Evolutionary conservation across 1,140 invertebrate species (phyloP).

Genomic region (Asobara japonica): DNA sequence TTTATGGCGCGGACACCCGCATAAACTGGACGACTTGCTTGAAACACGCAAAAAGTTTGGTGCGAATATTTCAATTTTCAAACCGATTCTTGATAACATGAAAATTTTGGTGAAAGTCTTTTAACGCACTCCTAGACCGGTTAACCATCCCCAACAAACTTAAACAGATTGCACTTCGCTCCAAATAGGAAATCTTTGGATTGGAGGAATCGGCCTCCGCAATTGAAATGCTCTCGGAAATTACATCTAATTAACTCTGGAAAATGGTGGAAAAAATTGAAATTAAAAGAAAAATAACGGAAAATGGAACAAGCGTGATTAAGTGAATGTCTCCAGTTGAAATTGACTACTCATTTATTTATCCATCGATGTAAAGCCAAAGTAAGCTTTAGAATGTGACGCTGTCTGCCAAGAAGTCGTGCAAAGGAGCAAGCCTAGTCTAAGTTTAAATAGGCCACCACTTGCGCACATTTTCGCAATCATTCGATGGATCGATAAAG

Average conservation of each 20-base stretch:
- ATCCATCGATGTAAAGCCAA: background rate
- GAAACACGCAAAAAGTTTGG: no score
- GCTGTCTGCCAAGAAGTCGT: background rate
- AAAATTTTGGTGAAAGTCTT: no score
- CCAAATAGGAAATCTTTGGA: background rate
- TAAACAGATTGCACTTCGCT: no score
- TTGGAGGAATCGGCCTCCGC: background rate
- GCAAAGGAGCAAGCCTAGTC: background rate
- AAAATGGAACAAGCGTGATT: constrained; percentile 1
- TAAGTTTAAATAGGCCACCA: constrained; percentile 11
- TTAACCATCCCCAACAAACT: no score
- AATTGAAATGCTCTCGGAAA: background rate
- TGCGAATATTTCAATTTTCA: no score
- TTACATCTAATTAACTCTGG: background rate
- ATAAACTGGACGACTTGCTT: no score
- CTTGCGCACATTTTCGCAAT: constrained; percentile 13
- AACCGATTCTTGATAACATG: no score
- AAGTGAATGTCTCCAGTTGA: background rate
- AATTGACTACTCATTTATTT: constrained; percentile 7
- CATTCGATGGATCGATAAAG: constrained; percentile 1
- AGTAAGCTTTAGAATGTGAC: background rate
- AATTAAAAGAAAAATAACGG: no score
- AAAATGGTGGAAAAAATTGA: background rate
- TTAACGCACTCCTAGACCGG: no score
- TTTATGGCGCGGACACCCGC: no score